Evolutionary conservation across 2,888 invertebrate species (phyloP).

Genomic region (Crocallis elinguaria): DNA sequence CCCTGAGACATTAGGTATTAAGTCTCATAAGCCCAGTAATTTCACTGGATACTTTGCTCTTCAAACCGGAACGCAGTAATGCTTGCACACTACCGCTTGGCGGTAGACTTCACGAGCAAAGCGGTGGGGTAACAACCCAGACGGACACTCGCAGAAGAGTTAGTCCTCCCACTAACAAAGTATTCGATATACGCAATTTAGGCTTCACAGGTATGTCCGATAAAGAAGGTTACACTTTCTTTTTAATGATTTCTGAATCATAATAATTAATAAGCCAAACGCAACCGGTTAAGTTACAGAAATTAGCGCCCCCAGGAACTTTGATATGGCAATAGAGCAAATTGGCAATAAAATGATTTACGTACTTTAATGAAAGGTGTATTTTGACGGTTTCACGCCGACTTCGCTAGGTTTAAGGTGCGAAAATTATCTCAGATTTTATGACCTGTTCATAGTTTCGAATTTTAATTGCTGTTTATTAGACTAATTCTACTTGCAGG

Average conservation of each 20-base stretch:
- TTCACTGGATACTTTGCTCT: too few relatives aligned
- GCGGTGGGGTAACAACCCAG: too few relatives aligned
- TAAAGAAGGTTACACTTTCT: constrained; percentile 23
- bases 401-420: constrained; percentile 1
- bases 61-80: too few relatives aligned
- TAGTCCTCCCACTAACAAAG: too few relatives aligned
- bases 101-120: too few relatives aligned
- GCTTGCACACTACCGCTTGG: too few relatives aligned
- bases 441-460: constrained; percentile 8
- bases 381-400: background rate
- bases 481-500: too few relatives aligned
- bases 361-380: constrained; percentile 9
- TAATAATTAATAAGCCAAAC: constrained; percentile 13
- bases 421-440: constrained; percentile 27
- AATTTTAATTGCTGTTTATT: constrained; percentile 14
- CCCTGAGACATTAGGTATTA: too few relatives aligned
- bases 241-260: constrained; percentile 22
- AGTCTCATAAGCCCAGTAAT: too few relatives aligned
- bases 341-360: constrained; percentile 31
- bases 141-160: too few relatives aligned
- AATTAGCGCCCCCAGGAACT: constrained; percentile 28
- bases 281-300: constrained; percentile 18
- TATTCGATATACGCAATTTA: too few relatives aligned
- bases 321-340: constrained; percentile 23
- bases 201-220: background rate